phyloP scores from a whole-genome alignment of 2,888 invertebrate genomes.

The Morpho deidamia region DNA sequence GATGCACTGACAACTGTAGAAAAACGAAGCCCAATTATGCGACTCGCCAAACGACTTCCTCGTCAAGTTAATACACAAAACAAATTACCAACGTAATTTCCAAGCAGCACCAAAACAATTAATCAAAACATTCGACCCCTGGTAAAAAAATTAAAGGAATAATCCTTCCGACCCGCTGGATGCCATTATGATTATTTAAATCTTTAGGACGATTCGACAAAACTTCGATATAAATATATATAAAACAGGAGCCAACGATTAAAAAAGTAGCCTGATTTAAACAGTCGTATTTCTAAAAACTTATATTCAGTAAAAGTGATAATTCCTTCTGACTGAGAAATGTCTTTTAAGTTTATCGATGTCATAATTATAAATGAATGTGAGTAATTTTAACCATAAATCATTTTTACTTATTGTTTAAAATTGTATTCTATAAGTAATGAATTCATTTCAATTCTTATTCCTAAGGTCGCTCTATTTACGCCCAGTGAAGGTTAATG shows the following conservation, averaged over 20 bases:
- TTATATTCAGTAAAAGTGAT: neutral
- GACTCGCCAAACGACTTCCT: constrained; percentile 62
- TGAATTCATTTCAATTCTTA: no score
- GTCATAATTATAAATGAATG: no score
- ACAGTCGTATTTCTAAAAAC: neutral
- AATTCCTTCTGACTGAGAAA: no score
- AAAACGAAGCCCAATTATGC: constrained; percentile 51
- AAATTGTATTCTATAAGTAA: no score
- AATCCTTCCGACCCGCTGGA: constrained; percentile 47
- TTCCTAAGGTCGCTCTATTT: no score
- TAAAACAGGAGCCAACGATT: neutral
- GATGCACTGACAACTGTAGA: constrained; percentile 9
- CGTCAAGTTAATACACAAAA: constrained; percentile 70
- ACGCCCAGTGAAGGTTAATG: no score
- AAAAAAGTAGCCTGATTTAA: neutral
- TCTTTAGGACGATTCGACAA: constrained; percentile 62
- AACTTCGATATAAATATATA: constrained; percentile 63
- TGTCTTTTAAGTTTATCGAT: no score
- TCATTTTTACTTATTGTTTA: no score
- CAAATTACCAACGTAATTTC: constrained; percentile 64
- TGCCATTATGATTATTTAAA: constrained; percentile 71
- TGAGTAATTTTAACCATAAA: no score
- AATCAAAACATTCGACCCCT: constrained; percentile 59
- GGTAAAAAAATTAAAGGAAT: constrained; percentile 54
- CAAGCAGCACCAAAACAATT: constrained; percentile 57